These are phyloP conservation scores for Albula goreensis DNA, from an alignment of 2,113 vertebrate species.

Conservation along the genomic window DNA sequence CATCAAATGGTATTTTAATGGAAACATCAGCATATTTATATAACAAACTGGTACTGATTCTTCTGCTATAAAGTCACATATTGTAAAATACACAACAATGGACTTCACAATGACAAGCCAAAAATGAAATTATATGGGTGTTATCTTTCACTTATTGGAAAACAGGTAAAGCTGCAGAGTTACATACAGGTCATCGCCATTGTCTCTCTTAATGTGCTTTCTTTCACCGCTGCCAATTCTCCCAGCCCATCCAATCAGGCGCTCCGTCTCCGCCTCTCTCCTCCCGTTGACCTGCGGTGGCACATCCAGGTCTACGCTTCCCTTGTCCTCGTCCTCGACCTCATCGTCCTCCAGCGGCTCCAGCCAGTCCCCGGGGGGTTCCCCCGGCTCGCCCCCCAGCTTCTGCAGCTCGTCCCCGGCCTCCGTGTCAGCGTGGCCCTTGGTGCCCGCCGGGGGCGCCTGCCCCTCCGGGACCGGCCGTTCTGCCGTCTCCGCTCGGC, in stretches of 20 bases:
- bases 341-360: slow-evolving; percentile 47
- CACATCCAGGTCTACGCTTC: not conserved
- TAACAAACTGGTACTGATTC: too few relatives aligned
- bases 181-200: slow-evolving; percentile 32
- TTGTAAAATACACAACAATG: too few relatives aligned
- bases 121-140: too few relatives aligned
- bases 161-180: not conserved
- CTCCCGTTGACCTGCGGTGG: not conserved
- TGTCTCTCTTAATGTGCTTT: not conserved
- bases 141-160: not conserved
- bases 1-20: too few relatives aligned
- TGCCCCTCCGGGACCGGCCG: slow-evolving; percentile 17
- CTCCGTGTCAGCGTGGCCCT: not conserved
- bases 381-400: not conserved
- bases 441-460: not conserved
- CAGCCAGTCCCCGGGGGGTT: slow-evolving; percentile 40
- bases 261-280: not conserved
- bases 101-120: too few relatives aligned
- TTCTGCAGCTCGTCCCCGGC: not conserved
- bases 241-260: not conserved
- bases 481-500: not conserved
- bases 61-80: too few relatives aligned
- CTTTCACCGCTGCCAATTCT: not conserved
- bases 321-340: slow-evolving; percentile 31
- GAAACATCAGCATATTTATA: too few relatives aligned